A percentile compares a stretch with the other conserved stretches of the same genome.
Conservation (phyloP, 2,888 invertebrate genomes). For the Cryptocephalus primarius region DNA sequence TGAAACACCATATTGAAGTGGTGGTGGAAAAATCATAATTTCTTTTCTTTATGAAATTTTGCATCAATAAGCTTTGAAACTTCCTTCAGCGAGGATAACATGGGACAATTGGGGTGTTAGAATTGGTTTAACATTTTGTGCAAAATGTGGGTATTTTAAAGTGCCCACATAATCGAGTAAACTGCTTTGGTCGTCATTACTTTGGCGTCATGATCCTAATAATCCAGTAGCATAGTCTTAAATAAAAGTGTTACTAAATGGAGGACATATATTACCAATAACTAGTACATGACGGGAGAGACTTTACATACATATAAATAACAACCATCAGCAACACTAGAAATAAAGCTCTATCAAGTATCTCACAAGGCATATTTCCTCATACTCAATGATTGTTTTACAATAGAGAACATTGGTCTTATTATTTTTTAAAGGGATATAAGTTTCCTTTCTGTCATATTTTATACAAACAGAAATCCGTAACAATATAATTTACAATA, state of each 20-base stretch:
- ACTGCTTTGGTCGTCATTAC: too few species aligned
- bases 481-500: not conserved
- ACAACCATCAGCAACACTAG: conserved; percentile 25
- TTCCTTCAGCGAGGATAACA: too few species aligned
- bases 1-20: too few species aligned
- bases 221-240: not conserved
- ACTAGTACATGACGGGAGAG: conserved; percentile 23
- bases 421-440: not conserved
- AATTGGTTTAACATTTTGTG: too few species aligned
- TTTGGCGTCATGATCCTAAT: too few species aligned
- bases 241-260: conserved; percentile 15
- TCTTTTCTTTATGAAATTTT: too few species aligned
- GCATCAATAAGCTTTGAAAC: too few species aligned
- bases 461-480: not conserved
- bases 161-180: too few species aligned
- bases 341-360: conserved; percentile 28
- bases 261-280: conserved; percentile 34
- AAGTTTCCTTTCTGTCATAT: not conserved
- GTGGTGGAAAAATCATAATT: too few species aligned
- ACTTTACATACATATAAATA: conserved; percentile 33
- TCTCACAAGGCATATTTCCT: conserved; percentile 29
- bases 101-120: too few species aligned
- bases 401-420: conserved; percentile 23
- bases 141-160: too few species aligned
- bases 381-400: conserved; percentile 26